A percentile compares a stretch with the other conserved stretches of the same genome.
These are phyloP conservation scores for Papilio gigon DNA, from an alignment of 2,888 invertebrate species.

Conservation along the genomic window DNA sequence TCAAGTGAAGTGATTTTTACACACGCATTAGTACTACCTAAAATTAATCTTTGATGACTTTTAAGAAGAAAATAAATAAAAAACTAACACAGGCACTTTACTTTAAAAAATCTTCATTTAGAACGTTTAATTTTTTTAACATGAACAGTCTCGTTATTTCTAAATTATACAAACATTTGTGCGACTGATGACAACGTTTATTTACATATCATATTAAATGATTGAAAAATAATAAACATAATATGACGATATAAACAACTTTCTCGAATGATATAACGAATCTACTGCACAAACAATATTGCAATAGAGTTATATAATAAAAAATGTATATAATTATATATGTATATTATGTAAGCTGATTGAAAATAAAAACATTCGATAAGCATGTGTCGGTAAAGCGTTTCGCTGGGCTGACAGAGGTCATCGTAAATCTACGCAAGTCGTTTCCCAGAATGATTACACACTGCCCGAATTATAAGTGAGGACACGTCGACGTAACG, in stretches of 20 bases:
- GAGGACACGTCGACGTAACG: slow-evolving; percentile 55
- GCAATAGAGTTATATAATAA: not conserved
- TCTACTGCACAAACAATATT: not conserved
- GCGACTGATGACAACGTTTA: not conserved
- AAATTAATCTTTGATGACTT: too few species aligned
- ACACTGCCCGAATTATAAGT: slow-evolving; percentile 54
- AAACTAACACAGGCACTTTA: too few species aligned
- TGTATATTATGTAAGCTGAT: not conserved
- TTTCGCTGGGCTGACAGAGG: slow-evolving; percentile 9
- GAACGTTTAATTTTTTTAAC: too few species aligned
- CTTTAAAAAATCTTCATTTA: too few species aligned
- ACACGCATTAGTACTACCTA: too few species aligned
- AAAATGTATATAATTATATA: not conserved
- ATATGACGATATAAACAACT: not conserved
- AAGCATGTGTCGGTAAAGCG: not conserved
- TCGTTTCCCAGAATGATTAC: slow-evolving; percentile 52
- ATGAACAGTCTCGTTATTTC: too few species aligned
- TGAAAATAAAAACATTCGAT: slow-evolving; percentile 14
- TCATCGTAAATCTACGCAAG: slow-evolving; percentile 34
- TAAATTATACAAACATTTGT: too few species aligned
- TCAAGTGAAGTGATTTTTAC: not conserved
- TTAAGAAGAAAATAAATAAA: too few species aligned
- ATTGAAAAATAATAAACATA: not conserved
- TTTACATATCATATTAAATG: not conserved
- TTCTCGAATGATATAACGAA: not conserved